Base-by-base conservation (phyloP, 2,888 invertebrate species). In the Eulithis prunata region DNA sequence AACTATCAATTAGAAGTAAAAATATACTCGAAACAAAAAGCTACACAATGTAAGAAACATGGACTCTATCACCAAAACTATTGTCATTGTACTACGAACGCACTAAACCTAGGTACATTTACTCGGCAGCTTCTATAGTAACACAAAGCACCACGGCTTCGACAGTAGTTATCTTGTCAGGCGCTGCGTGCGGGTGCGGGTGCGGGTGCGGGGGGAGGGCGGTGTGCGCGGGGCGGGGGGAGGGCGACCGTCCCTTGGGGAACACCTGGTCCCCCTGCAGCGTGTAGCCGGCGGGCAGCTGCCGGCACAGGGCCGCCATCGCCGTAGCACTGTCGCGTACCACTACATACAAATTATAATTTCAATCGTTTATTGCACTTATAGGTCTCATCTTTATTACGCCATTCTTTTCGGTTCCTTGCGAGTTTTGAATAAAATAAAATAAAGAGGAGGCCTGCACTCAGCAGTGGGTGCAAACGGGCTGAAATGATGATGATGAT, bases 321-420 rank as follows among this genome's bases (percentile, higher is more conserved):
- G 90, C 91, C 1, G 85, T 85, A 0, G 91, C 91, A 13, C 85
- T 80, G 60, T 90, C 90, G 3, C 92, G 87, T 0, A 91, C 88
- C 71, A 78, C 92, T 92, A 46, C 4, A 14, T 14, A 47, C 6
- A 1, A 47, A 14, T 32, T 32, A 2, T 1, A 32, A 32, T 4
- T 32, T 6, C 32, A 32, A 5, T 32, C 21, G 21, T 21, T 21
- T 21, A 2, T 21, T 21, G 21, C 21, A 21, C 21, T 21, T n/a
- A n/a, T n/a, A n/a, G n/a, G n/a, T n/a, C n/a, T n/a, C n/a, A n/a
- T n/a, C n/a, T n/a, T n/a, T n/a, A n/a, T n/a, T n/a, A n/a, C n/a
- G n/a, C n/a, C n/a, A n/a, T n/a, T n/a, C n/a, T n/a, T n/a, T n/a
- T n/a, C n/a, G n/a, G n/a, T n/a, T n/a, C n/a, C n/a, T n/a, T n/a